Evolutionary conservation across 2,888 invertebrate species (phyloP), one percentile per base, ranked within the genome.

Genomic region (Caenorhabditis sp.): DNA sequence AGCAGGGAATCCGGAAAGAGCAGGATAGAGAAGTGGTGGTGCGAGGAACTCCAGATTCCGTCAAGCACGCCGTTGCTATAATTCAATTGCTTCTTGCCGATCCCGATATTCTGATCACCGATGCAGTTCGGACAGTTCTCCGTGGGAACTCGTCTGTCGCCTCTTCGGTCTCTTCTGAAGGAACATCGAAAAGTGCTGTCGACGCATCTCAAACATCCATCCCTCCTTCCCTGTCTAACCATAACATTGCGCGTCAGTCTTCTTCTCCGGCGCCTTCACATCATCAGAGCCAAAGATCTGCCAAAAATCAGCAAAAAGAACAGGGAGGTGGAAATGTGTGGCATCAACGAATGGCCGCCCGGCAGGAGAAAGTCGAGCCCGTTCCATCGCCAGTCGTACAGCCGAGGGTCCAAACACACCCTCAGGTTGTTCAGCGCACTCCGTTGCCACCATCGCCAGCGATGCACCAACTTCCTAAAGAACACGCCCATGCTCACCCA

Each of bases 1-100:
- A 98, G 90, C 96, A 96, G 91, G 89, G 89, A 79, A 83, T 85
- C n/a, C 72, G 48, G 94, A 95, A 95, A 91, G 89, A 89, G 30
- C 94, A 94, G 65, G 96, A 96, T 90, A 92, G 98, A 84, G 94
- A 94, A 88, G 95, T 99, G 82, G 96, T 95, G 43, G 96, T 99
- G 89, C 95, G 95, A 56, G 88, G 88, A 45, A 73, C 79, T 2
- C 58, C 73, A 4, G 87, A 87, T 1, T 70, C 83, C 1, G 83
- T 85, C 48, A 74, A 71, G 79, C 81, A 95, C 89, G 97, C 98
- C 58, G 94, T 95, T 89, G 92, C 92, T 84, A 92, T 98, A 87
- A 97, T 99, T 84, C 93, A 94, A 45, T 93, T 95, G 9, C 92
- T 99, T 87, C 95, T 97, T 88, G 94, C 95, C 90, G 97, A 98